Evolutionary conservation across 2,797 vertebrate genomes (phyloP).

Genomic region (Petrocephalus schoutedeni): DNA sequence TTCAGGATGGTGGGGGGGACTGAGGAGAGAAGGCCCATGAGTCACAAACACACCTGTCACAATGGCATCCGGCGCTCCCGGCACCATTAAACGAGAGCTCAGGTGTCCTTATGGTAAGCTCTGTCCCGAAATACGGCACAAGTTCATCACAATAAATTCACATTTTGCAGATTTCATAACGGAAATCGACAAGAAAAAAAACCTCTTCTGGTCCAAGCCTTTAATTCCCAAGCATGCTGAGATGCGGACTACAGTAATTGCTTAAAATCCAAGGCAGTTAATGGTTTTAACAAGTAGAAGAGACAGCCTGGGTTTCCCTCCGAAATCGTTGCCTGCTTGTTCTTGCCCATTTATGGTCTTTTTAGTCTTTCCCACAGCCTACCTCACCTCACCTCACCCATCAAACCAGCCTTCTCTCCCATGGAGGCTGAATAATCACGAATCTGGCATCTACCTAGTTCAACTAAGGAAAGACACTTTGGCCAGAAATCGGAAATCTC

Average conservation of each 20-base stretch:
- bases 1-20: constrained; percentile 80
- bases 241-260: not conserved
- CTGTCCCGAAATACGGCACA: too few relatives aligned
- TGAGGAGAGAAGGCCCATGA: constrained; percentile 38
- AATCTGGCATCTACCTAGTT: not conserved
- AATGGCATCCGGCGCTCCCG: not conserved
- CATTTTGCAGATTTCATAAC: not conserved
- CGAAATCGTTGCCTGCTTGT: not conserved
- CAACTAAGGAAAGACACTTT: not conserved
- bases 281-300: too few relatives aligned
- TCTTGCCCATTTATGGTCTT: not conserved
- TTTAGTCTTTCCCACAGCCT: not conserved
- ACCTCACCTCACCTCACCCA: not conserved
- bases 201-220: not conserved
- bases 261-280: not conserved
- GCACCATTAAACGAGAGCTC: too few relatives aligned
- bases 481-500: not conserved
- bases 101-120: not conserved
- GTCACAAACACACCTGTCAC: not conserved
- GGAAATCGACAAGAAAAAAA: not conserved
- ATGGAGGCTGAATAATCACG: not conserved
- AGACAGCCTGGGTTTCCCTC: too few relatives aligned
- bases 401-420: not conserved
- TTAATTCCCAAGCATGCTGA: not conserved
- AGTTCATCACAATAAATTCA: too few relatives aligned